A percentile compares a stretch with the other conserved stretches of the same genome.
Conservation (phyloP, 2,888 invertebrate species). For the Steinernema hermaphroditum region DNA sequence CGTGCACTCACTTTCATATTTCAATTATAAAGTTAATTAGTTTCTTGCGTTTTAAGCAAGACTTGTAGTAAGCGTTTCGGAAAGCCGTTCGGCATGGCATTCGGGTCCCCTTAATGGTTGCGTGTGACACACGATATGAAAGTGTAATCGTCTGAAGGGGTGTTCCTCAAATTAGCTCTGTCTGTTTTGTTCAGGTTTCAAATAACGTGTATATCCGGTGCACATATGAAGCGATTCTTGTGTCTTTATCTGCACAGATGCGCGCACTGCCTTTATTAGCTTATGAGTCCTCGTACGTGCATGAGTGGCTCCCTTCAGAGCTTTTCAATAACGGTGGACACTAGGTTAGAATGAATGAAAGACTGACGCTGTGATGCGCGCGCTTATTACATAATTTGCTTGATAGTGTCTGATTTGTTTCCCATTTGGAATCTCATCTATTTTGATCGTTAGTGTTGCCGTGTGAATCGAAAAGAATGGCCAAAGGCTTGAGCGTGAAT, state of each 20-base stretch:
- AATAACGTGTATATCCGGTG: not conserved
- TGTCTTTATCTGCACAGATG: constrained; percentile 10
- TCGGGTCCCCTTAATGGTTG: not conserved
- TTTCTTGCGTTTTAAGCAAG: constrained; percentile 22
- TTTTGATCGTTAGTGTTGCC: too few relatives aligned
- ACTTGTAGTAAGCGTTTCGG: constrained; percentile 19
- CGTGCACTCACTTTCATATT: constrained; percentile 29
- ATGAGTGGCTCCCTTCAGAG: not conserved
- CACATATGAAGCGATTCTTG: constrained; percentile 15
- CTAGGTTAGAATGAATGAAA: not conserved
- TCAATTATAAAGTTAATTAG: constrained; percentile 30
- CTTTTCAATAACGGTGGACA: not conserved
- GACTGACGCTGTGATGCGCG: not conserved
- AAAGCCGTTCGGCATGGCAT: constrained; percentile 14
- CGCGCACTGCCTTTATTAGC: constrained; percentile 2
- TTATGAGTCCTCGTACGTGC: not conserved
- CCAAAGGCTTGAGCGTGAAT: not conserved
- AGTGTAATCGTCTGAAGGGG: constrained; percentile 5
- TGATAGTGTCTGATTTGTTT: not conserved
- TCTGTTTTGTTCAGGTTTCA: constrained; percentile 28
- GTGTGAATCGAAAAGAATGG: too few relatives aligned
- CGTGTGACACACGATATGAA: not conserved
- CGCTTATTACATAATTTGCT: not conserved
- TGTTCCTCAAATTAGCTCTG: not conserved
- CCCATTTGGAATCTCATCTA: not conserved